A percentile compares a stretch with the other conserved stretches of the same genome.
Evolutionary conservation across 2,797 vertebrate species (phyloP).

Genomic region (Vireo griseus): DNA sequence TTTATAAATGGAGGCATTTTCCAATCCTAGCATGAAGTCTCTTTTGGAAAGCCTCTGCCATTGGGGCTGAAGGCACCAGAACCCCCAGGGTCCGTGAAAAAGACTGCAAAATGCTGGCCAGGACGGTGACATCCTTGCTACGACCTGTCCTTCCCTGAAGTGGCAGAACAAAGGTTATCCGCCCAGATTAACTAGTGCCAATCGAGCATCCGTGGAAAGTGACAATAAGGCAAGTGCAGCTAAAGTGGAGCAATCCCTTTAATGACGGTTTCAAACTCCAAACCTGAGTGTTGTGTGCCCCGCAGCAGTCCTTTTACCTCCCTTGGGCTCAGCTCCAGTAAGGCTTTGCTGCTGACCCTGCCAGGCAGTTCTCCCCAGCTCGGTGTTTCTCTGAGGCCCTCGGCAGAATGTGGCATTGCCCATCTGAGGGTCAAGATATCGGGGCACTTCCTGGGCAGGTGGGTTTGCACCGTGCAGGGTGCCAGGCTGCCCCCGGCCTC

Average conservation of each 20-base stretch:
- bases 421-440: rapidly evolving
- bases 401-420: rapidly evolving
- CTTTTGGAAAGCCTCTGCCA: background rate
- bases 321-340: background rate
- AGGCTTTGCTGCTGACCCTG: background rate
- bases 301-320: background rate
- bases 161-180: background rate
- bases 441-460: background rate
- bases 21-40: background rate
- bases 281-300: background rate
- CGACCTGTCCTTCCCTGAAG: background rate
- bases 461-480: background rate
- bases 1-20: background rate
- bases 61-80: background rate
- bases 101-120: background rate
- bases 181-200: background rate
- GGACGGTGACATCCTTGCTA: background rate
- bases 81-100: background rate
- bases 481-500: background rate
- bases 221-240: background rate
- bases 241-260: background rate
- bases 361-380: background rate
- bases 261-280: background rate
- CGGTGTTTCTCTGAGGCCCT: background rate
- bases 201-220: rapidly evolving